A percentile compares a stretch with the other conserved stretches of the same genome.
Conservation (phyloP, 2,797 vertebrate species). For the Falco berigora region DNA sequence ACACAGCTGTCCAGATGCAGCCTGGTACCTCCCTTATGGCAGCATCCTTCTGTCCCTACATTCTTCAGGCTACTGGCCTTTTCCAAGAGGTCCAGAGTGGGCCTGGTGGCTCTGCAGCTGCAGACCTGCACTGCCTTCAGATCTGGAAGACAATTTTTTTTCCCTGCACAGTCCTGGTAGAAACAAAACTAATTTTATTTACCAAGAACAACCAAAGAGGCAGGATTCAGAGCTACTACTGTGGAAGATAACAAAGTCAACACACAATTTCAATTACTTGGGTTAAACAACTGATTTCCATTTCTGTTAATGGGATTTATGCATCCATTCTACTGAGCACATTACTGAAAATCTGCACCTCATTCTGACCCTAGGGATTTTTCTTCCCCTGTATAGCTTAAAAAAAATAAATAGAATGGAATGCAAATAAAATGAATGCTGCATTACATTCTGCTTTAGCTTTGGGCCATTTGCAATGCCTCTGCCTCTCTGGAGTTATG, state of each 20-base stretch:
- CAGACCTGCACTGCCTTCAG: background rate
- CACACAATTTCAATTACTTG: background rate
- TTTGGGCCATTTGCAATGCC: background rate
- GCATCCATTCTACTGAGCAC: background rate
- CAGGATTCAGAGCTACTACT: background rate
- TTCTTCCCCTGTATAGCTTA: background rate
- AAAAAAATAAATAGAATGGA: background rate
- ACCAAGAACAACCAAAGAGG: background rate
- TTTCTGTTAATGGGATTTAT: slow-evolving; percentile 3
- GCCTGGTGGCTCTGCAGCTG: background rate
- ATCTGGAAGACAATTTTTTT: background rate
- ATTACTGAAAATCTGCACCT: background rate
- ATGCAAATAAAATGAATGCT: background rate
- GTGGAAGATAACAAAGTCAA: background rate
- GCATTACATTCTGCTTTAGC: background rate
- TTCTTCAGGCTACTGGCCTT: background rate
- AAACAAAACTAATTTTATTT: background rate
- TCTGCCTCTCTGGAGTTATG: background rate
- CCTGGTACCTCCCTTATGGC: background rate
- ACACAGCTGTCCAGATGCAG: background rate
- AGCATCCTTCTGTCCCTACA: background rate
- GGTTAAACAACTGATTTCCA: background rate
- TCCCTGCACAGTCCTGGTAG: background rate
- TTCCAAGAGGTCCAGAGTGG: background rate
- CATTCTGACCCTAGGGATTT: background rate